Evolutionary conservation across 2,113 vertebrate species (phyloP), one percentile per base, ranked within the genome.

Genomic region (Colaptes auratus): DNA sequence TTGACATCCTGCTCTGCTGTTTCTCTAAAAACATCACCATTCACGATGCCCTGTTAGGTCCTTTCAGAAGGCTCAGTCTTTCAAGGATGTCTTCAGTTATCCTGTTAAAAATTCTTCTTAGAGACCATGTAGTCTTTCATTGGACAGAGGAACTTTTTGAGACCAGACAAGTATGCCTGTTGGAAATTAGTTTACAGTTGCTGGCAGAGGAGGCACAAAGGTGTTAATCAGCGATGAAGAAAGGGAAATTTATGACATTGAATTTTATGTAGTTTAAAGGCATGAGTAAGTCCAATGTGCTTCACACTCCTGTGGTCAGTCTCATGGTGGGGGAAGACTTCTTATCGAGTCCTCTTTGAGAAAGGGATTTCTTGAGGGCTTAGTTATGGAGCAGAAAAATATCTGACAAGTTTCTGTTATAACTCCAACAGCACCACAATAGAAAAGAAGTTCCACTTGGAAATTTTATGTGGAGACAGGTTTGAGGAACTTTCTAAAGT

Each of bases 1-100:
- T 36, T 60, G 65, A 91, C 93, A 93, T 91, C 91, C 92, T 96
- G 95, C 89, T 89, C 75, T 80, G 89, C 87, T 83, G 33, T 87
- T 95, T 83, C 85, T 86, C 93, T 82, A 36, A 88, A 89, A 93
- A 93, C 83, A 85, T 66, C 31, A 79, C 25, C 65, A 92, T 91
- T 95, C 88, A 81, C 39, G 50, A 20, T 28, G 77, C 31, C 39
- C 55, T 80, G 50, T 76, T 70, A 77, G 75, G 71, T 50, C 67
- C 56, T 89, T 89, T 92, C 67, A 92, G 81, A 92, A 95, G 48
- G 44, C 48, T 39, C 73, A 42, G 36, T 48, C 84, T 87, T 70
- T 91, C 78, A 87, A 85, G 74, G 52, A 67, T 84, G 39, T 58
- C 61, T 95, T 89, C 58, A 65, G 73, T 67, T 84, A 86, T 28